phyloP scores from a whole-genome alignment of 2,113 vertebrate genomes.

The Sakesphorus luctuosus region DNA sequence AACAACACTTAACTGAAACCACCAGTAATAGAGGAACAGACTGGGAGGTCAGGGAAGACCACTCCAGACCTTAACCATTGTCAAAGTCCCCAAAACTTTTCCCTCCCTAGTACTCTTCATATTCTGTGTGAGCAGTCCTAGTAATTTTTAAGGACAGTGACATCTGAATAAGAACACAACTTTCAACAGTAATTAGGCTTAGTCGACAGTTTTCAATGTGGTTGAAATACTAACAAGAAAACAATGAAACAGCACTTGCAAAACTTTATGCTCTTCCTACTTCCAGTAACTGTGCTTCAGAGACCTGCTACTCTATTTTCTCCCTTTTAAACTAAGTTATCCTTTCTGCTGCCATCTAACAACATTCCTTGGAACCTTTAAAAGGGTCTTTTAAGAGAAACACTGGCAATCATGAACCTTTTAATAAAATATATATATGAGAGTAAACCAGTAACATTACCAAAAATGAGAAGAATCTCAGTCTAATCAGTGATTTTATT shows the following conservation, averaged over 20 bases:
- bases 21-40: not conserved
- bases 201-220: not conserved
- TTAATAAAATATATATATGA: not conserved
- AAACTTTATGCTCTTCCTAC: not conserved
- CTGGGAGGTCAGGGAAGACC: not conserved
- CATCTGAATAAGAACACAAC: not conserved
- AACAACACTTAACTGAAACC: not conserved
- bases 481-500: constrained; percentile 10
- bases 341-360: not conserved
- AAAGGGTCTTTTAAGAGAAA: not conserved
- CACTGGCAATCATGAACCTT: not conserved
- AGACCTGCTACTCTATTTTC: not conserved
- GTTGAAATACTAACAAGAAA: not conserved
- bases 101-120: not conserved
- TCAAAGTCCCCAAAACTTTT: not conserved
- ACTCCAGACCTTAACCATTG: not conserved
- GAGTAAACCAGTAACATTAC: not conserved
- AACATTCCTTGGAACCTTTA: not conserved
- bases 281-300: not conserved
- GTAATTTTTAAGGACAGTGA: not conserved
- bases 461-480: not conserved
- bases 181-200: not conserved
- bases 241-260: not conserved
- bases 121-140: not conserved
- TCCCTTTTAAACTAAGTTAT: not conserved